Base-by-base conservation (phyloP, 1,140 invertebrate species). In the Dermatophagoides farinae region DNA sequence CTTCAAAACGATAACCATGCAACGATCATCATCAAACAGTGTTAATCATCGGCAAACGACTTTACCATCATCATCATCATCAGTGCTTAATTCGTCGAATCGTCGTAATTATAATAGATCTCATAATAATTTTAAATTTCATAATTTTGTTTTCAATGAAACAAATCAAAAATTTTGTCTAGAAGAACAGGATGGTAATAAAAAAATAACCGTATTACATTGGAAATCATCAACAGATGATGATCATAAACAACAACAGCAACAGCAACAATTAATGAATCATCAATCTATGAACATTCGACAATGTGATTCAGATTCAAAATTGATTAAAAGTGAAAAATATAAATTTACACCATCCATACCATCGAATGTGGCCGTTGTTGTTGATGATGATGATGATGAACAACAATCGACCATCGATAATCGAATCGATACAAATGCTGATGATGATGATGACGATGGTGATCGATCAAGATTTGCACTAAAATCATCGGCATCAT, bases 161-260 rank as follows among this genome's bases (percentile, higher is more conserved):
- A 54, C 25, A 14, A 55, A 52, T 40, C 31, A 46, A 46, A 22
- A 16, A 11, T 53, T 40, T 47, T 64, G 63, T 57, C 59, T 66
- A 47, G 49, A 55, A n/a, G 67, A 68, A 60, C 65, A 68, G 61
- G 65, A 68, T 62, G 66, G 67, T n/a, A 65, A 66, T 23, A 67
- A 67, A 57, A 67, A 67, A 51, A 67, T 67, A 40, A 67, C 62
- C 5, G 66, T 67, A 22, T 65, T 62, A 10, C 64, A 67, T 55
- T 67, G 64, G 65, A 46, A 58, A 38, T 49, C 39, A 40, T 23
- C 57, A 6, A 6, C 1, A 1, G 18, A 54, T 18, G 16, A 14
- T 47, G 6, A n/a, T 2, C 1, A 39, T 41, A 57, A 38, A 1
- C 16, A 22, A 14, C 20, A 57, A 44, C 37, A 22, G 22, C 53